Conservation (phyloP, 2,113 vertebrate species). For the Aspidoscelis tigris region DNA sequence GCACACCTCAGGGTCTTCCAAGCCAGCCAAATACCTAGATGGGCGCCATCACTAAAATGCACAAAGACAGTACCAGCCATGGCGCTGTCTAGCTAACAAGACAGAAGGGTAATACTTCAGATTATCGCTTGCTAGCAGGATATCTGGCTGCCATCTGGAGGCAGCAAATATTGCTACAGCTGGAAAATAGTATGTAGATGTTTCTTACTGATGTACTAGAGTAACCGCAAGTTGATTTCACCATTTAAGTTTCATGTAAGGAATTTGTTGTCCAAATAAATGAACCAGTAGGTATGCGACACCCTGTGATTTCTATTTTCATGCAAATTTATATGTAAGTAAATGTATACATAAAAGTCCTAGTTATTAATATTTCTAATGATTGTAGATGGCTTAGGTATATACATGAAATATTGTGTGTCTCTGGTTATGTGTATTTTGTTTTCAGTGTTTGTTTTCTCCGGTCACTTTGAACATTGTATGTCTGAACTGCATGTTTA, state of each 20-base stretch:
- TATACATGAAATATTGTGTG: neutral
- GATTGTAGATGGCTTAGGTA: neutral
- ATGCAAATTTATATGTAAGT: too few species aligned
- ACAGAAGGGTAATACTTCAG: too few species aligned
- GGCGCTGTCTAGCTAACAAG: too few species aligned
- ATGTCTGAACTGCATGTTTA: neutral
- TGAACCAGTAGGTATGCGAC: neutral
- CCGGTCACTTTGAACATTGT: neutral
- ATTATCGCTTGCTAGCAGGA: too few species aligned
- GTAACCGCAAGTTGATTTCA: neutral
- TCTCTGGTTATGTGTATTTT: neutral
- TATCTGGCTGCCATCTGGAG: too few species aligned
- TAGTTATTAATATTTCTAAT: neutral
- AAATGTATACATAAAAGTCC: too few species aligned
- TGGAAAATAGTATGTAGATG: constrained; percentile 19
- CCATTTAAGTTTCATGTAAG: neutral
- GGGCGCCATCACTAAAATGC: too few species aligned
- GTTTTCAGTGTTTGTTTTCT: neutral
- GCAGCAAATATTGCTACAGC: neutral
- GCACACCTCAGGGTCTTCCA: too few species aligned
- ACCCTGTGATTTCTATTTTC: too few species aligned
- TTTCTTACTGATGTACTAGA: neutral
- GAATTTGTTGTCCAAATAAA: neutral
- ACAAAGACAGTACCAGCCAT: too few species aligned
- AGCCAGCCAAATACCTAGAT: too few species aligned